Evolutionary conservation across 2,113 vertebrate genomes (phyloP), one percentile per base, ranked within the genome.

Genomic region (Hypocryptadius cinnamomeus): DNA sequence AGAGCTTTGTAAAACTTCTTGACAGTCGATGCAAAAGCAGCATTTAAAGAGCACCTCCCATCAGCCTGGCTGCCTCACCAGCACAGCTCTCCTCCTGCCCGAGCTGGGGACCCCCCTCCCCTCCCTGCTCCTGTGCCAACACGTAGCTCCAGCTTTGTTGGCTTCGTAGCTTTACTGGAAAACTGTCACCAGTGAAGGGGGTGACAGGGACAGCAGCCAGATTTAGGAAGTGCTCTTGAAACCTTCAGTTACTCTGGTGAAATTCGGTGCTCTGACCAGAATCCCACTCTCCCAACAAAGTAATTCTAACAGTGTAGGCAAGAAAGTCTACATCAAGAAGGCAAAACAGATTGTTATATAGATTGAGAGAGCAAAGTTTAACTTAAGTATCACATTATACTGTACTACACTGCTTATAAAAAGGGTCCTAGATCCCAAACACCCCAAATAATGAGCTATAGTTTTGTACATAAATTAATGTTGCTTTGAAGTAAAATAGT

Each of bases 401-500:
- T 92, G 69, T 56, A 96, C 89, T 88, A 85, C 73, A 91, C 79
- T 82, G 83, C 51, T 94, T 96, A 92, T 87, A 96, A 96, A 96
- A 95, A 88, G 85, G 86, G 87, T 87, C 57, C 79, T 88, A 88
- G 53, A 65, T 91, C 87, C 89, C 79, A 85, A 95, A 76, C 57
- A 91, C 44, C 76, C 54, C 76, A 92, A 91, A 96, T 79, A 95
- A 92, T 70, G 81, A 86, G 72, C 71, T 95, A 78, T 68, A 92
- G 73, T 84, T 95, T 96, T 90, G 90, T 91, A 96, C 93, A 97
- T 95, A 97, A 87, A 94, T 95, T 97, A 94, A 95, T 88, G 82
- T 94, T 92, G 90, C 82, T 96, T 93, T 95, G 95, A 92, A 96
- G 94, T 94, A 95, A 95, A 94, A 97, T 96, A 96, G 89, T 93